phyloP scores from a whole-genome alignment of 2,888 invertebrate species.

The Xanthia icteritia region DNA sequence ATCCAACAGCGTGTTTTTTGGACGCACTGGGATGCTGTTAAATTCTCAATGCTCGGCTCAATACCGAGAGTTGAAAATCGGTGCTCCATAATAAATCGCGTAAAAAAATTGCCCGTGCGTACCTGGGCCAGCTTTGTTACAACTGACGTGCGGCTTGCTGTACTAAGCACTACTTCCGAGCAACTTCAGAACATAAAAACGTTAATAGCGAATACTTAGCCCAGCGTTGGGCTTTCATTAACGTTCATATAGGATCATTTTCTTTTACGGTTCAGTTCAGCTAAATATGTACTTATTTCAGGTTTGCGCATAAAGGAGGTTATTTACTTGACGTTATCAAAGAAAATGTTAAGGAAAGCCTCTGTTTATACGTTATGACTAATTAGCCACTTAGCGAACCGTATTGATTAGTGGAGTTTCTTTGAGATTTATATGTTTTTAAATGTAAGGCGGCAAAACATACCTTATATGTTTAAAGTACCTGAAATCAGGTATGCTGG shows the following conservation, averaged over 20 bases:
- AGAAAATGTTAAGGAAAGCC: conserved; percentile 4
- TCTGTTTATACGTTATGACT: conserved; percentile 9
- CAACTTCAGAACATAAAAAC: conserved; percentile 58
- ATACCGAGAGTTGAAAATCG: neutral
- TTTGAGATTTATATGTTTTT: conserved; percentile 9
- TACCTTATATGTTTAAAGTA: neutral
- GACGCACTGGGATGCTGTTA: neutral
- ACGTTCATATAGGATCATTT: conserved; percentile 48
- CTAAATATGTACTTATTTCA: conserved; percentile 42
- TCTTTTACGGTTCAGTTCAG: conserved; percentile 41
- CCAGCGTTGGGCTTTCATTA: conserved; percentile 51
- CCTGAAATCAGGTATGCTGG: too few species aligned
- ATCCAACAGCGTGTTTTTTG: too few species aligned
- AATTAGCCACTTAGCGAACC: conserved; percentile 7
- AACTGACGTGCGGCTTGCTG: neutral
- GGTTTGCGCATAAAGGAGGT: neutral
- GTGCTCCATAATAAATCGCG: neutral
- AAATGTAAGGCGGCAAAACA: neutral
- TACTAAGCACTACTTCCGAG: conserved; percentile 19
- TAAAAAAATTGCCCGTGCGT: neutral
- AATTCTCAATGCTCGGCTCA: neutral
- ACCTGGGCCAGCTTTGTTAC: too few species aligned
- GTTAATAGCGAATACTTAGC: conserved; percentile 60
- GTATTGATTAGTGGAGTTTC: conserved; percentile 7
- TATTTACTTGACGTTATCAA: conserved; percentile 25